Conservation (phyloP, 1,140 invertebrate species). For the Drosophila pachea region DNA sequence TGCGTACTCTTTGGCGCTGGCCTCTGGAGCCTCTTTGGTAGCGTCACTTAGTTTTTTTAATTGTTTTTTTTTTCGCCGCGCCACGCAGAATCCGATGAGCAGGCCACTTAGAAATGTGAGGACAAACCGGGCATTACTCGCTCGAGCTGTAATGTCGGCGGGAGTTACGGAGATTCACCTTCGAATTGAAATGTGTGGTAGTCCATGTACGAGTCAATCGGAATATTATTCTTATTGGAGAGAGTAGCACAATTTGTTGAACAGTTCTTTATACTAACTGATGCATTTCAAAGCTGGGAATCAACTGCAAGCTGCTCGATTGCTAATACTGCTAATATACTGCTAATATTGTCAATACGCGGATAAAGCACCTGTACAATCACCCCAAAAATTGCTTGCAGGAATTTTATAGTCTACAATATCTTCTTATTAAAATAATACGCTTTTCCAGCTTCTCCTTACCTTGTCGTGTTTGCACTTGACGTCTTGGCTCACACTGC, state of each 20-base stretch:
- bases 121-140: constrained; percentile 79
- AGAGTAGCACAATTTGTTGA: no score
- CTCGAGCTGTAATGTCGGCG: neutral
- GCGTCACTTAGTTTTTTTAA: constrained; percentile 46
- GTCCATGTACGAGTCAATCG: no score
- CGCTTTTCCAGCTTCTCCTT: no score
- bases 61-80: no score
- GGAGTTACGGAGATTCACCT: neutral
- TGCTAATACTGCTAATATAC: no score
- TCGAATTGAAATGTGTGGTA: neutral
- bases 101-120: constrained; percentile 90
- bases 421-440: no score
- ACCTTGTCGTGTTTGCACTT: no score
- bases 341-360: neutral
- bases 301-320: neutral
- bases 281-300: neutral
- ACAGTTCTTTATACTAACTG: neutral
- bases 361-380: constrained; percentile 5
- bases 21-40: constrained; percentile 55
- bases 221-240: neutral
- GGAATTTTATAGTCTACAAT: no score
- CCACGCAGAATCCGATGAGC: constrained; percentile 12
- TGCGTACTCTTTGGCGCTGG: neutral
- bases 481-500: no score
- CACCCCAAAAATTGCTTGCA: no score